Conservation (phyloP, 2,888 invertebrate genomes). For the Sinhomidia bicolor region DNA sequence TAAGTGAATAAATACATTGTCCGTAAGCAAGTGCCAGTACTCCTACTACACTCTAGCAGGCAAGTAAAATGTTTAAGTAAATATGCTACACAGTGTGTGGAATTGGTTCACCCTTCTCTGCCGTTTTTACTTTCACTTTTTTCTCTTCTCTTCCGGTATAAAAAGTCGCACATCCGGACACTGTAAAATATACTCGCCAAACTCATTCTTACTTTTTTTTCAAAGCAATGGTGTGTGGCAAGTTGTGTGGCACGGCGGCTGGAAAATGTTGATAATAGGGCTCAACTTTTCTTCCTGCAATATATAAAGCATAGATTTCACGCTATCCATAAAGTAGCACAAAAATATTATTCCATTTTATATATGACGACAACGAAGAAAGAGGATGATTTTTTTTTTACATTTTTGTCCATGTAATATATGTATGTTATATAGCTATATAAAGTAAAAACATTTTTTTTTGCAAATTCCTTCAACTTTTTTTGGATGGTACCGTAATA, state of each 20-base stretch:
- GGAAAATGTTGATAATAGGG: slow-evolving; percentile 51
- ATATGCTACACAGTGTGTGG: neutral
- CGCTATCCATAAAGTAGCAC: slow-evolving; percentile 10
- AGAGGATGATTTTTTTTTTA: slow-evolving; percentile 28
- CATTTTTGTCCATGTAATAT: too few relatives aligned
- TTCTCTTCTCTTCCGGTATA: slow-evolving; percentile 30
- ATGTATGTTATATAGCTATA: too few relatives aligned
- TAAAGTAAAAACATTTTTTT: neutral
- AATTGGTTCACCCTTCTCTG: neutral
- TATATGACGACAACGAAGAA: neutral
- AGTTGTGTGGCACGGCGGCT: slow-evolving; percentile 19
- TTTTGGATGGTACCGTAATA: slow-evolving; percentile 9
- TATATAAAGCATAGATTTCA: slow-evolving; percentile 21
- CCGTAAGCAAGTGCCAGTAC: neutral
- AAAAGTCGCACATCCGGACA: slow-evolving; percentile 36
- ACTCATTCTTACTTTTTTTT: slow-evolving; percentile 21
- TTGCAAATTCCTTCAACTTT: slow-evolving; percentile 43
- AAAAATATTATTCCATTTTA: neutral
- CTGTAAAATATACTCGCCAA: slow-evolving; percentile 22
- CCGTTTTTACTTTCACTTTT: neutral
- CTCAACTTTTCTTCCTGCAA: slow-evolving; percentile 8
- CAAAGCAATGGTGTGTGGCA: slow-evolving; percentile 8
- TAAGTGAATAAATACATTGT: neutral
- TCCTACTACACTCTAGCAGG: neutral
- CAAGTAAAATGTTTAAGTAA: slow-evolving; percentile 6